Evolutionary conservation across 1,140 invertebrate species (phyloP), one percentile per base, ranked within the genome.

Genomic region (Lycorma delicatula): DNA sequence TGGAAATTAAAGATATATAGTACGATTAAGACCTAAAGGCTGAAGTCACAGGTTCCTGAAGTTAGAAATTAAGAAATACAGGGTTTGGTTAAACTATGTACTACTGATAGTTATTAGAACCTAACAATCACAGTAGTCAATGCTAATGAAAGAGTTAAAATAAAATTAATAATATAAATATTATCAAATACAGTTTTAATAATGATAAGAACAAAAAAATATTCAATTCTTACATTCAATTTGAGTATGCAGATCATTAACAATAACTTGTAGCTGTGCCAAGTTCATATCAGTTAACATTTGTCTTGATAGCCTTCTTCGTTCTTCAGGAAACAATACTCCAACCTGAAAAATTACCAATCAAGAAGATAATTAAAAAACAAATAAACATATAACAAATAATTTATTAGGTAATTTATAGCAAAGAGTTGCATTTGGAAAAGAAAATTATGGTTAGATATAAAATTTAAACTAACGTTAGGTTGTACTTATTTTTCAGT

Each of bases 231-330:
- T 74, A 83, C 81, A 76, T 76, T 94, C 92, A 68, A 97, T 96
- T 75, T 93, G 87, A 44, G 89, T 86, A 72, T 94, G 92, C 50
- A 96, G 75, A 75, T 94, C 91, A 75, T 97, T 96, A 13, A 94
- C 91, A 62, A 97, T 86, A 38, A 96, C 88, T 81, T 96, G 93
- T 51, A 96, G 75, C 69, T 96, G 92, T n/a, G 91, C 87, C 52
- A 96, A 82, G 74, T 94, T 95, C 82, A 97, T 89, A 69, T 94
- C 89, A 27, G 87, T 89, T 49, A 96, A 76, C 62, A 93, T 80
- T 67, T 91, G 86, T 48, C 89, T 75, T 25, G 84, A 90, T 34
- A 95, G 76, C 60, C 89, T 80, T 55, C 87, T 79, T 64, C 87
- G 80, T 54, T 90, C 87, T 64, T 87, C 79, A 20, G 87, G 84